Percentiles rank a stretch among this genome's conserved stretches.
Evolutionary conservation across 2,888 invertebrate species (phyloP).

Genomic region (Xestia c-nigrum): DNA sequence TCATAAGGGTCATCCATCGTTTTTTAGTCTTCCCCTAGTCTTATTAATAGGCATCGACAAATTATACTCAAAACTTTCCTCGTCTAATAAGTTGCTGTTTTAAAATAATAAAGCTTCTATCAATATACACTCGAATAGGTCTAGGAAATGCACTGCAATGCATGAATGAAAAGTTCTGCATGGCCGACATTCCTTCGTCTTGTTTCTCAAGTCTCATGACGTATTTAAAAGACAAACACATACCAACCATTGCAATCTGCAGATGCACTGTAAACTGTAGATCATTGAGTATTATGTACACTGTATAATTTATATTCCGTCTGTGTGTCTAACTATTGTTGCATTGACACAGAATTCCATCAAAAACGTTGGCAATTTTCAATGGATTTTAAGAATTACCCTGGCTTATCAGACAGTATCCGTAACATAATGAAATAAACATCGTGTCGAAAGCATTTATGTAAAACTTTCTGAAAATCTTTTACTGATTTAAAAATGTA

Average conservation of each 20-base stretch:
- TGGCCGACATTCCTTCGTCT: neutral
- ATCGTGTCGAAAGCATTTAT: conserved; percentile 12
- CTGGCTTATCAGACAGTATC: conserved; percentile 10
- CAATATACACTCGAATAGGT: neutral
- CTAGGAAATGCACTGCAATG: neutral
- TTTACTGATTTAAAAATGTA: neutral
- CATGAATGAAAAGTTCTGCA: neutral
- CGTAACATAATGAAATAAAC: conserved; percentile 11
- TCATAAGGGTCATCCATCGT: neutral
- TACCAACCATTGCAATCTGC: neutral
- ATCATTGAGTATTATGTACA: neutral
- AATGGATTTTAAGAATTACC: neutral
- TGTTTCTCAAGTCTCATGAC: neutral
- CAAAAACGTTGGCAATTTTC: neutral
- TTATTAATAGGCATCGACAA: neutral
- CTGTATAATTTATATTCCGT: neutral
- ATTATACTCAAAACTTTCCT: neutral
- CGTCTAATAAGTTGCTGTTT: neutral
- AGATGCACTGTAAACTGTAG: neutral
- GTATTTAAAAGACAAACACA: neutral
- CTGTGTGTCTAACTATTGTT: neutral
- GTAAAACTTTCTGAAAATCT: conserved; percentile 19
- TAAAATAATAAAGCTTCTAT: neutral
- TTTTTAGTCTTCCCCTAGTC: neutral
- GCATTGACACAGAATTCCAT: neutral